phyloP scores from a whole-genome alignment of 2,797 vertebrate species.

The Gallinago stenura region DNA sequence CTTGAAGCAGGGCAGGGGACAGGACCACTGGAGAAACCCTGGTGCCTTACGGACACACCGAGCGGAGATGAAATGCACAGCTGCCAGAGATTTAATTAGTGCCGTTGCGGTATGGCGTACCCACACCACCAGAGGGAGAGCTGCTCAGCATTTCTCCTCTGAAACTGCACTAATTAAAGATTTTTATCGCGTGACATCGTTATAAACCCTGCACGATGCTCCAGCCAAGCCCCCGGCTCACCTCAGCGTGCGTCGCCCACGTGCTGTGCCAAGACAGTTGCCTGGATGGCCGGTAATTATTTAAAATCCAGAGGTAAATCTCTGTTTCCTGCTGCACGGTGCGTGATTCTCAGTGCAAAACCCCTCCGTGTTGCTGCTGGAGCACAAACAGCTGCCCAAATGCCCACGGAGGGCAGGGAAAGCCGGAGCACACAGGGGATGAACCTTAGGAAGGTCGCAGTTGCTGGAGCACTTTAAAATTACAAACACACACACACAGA shows the following conservation, averaged over 20 bases:
- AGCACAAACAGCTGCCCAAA: not conserved
- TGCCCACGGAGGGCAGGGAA: not conserved
- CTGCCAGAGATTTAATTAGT: accelerated
- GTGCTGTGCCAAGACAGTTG: not conserved
- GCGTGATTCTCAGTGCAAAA: not conserved
- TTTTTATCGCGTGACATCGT: accelerated
- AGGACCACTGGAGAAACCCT: not conserved
- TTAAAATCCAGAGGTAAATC: not conserved
- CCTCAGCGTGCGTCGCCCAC: accelerated
- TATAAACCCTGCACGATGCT: accelerated
- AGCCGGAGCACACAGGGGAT: accelerated
- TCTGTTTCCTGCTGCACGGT: not conserved
- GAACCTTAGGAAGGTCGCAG: not conserved
- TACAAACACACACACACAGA: not conserved
- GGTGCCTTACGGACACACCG: accelerated
- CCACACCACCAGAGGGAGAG: slow-evolving; percentile 34
- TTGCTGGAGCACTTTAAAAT: accelerated
- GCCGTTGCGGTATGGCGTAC: accelerated
- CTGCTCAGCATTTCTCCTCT: not conserved
- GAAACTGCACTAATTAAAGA: accelerated
- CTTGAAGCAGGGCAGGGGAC: not conserved
- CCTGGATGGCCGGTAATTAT: not conserved
- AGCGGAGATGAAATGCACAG: not conserved
- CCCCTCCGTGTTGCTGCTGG: not conserved
- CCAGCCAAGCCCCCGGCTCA: not conserved